Evolutionary conservation across 1,140 invertebrate species (phyloP).

Genomic region (Triops cancriformis): DNA sequence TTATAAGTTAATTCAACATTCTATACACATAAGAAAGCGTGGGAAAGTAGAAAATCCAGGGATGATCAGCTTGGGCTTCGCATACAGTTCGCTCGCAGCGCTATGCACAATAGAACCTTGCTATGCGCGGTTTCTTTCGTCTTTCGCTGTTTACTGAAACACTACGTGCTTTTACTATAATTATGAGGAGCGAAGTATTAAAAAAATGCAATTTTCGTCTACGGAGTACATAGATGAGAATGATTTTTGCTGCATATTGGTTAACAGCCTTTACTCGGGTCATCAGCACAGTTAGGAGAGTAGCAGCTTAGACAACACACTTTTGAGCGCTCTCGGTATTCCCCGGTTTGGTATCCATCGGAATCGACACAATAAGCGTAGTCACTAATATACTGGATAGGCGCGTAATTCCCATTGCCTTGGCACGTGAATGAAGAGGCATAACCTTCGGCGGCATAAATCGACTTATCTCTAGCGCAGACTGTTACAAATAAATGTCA

Average conservation of each 20-base stretch:
- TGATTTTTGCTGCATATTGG: not conserved
- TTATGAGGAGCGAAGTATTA: too few relatives aligned
- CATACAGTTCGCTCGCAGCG: too few relatives aligned
- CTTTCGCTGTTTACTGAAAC: too few relatives aligned
- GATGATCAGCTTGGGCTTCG: too few relatives aligned
- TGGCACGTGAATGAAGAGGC: not conserved
- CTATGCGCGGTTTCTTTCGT: too few relatives aligned
- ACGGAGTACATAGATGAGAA: too few relatives aligned
- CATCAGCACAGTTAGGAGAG: not conserved
- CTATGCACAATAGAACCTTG: too few relatives aligned
- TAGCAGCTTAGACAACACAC: not conserved
- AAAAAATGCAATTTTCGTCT: too few relatives aligned
- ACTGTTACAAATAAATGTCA: not conserved
- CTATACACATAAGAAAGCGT: not conserved
- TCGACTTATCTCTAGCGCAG: slow-evolving; percentile 23
- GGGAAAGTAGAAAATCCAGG: not conserved
- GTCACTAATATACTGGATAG: not conserved
- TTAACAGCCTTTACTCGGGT: not conserved
- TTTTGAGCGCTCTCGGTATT: not conserved
- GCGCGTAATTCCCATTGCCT: slow-evolving; percentile 17
- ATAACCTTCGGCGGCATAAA: slow-evolving; percentile 15
- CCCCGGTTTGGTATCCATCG: slow-evolving; percentile 15
- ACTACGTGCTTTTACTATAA: too few relatives aligned
- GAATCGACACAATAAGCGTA: not conserved
- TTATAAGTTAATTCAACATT: not conserved